These are phyloP conservation scores for Corythaeola cristata DNA, from an alignment of 2,113 vertebrate species.

Conservation along the genomic window DNA sequence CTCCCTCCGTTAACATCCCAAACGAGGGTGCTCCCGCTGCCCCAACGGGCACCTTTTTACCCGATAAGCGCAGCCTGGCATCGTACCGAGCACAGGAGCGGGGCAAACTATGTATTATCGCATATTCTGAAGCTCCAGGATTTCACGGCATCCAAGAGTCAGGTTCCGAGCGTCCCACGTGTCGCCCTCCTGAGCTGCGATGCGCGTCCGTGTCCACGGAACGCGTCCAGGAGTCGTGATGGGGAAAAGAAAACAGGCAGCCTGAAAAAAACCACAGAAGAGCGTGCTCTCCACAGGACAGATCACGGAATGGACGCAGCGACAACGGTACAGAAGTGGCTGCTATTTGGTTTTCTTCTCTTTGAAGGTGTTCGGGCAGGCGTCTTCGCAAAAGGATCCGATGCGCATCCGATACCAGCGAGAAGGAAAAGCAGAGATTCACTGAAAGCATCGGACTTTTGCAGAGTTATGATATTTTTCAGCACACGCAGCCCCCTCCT, in stretches of 20 bases:
- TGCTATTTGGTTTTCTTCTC: not conserved
- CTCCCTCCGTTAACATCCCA: not conserved
- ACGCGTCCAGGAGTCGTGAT: not conserved
- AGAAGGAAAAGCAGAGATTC: not conserved
- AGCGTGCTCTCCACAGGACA: not conserved
- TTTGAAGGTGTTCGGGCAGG: not conserved
- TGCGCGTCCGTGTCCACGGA: accelerated
- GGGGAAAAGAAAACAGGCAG: not conserved
- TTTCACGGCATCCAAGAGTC: not conserved
- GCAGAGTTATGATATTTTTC: not conserved
- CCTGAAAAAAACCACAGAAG: not conserved
- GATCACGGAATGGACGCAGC: not conserved
- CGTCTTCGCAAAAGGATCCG: accelerated
- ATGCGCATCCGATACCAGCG: accelerated
- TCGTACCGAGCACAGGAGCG: accelerated
- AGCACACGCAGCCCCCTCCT: accelerated
- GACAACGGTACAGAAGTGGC: not conserved
- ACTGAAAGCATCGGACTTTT: not conserved
- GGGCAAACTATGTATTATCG: not conserved
- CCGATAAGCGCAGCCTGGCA: not conserved
- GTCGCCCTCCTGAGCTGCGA: accelerated
- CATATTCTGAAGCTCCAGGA: accelerated
- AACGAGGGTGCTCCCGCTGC: not conserved
- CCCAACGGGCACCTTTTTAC: too few species aligned
- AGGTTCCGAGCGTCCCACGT: not conserved